Evolutionary conservation across 1,140 invertebrate genomes (phyloP).

Genomic region (Cherax quadricarinatus): DNA sequence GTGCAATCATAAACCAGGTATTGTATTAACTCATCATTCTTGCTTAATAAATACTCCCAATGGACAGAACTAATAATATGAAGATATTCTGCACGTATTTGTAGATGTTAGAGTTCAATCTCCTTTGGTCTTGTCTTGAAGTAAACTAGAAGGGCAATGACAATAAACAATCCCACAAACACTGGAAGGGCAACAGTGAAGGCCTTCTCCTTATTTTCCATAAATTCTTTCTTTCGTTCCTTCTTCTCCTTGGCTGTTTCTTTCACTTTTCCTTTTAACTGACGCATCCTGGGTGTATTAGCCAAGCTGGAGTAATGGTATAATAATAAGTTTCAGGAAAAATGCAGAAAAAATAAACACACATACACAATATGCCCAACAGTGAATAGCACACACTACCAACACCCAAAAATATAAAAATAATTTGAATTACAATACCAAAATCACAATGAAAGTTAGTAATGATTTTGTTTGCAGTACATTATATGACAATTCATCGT

Average conservation of each 20-base stretch:
- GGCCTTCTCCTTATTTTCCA: constrained; percentile 86
- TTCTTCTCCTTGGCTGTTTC: constrained; percentile 90
- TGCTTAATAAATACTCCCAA: too few relatives aligned
- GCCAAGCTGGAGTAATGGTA: not conserved
- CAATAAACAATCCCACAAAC: constrained; percentile 82
- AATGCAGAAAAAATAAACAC: not conserved
- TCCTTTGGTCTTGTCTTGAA: constrained; percentile 84
- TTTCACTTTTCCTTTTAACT: constrained; percentile 87
- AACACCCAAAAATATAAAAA: too few relatives aligned
- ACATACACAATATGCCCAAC: too few relatives aligned
- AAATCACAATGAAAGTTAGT: too few relatives aligned
- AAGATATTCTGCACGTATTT: too few relatives aligned
- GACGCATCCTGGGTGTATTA: constrained; percentile 81
- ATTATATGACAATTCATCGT: too few relatives aligned
- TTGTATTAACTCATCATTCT: too few relatives aligned
- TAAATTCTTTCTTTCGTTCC: constrained; percentile 88
- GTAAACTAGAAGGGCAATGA: constrained; percentile 88
- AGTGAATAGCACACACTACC: too few relatives aligned
- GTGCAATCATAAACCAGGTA: too few relatives aligned
- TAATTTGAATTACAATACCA: too few relatives aligned
- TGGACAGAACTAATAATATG: too few relatives aligned
- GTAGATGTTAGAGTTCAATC: constrained; percentile 38
- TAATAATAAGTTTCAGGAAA: not conserved
- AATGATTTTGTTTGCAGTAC: too few relatives aligned
- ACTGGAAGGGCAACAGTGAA: constrained; percentile 87